These are phyloP conservation scores for Trachelus iudaicus DNA, from an alignment of 2,888 invertebrate genomes.

Conservation along the genomic window DNA sequence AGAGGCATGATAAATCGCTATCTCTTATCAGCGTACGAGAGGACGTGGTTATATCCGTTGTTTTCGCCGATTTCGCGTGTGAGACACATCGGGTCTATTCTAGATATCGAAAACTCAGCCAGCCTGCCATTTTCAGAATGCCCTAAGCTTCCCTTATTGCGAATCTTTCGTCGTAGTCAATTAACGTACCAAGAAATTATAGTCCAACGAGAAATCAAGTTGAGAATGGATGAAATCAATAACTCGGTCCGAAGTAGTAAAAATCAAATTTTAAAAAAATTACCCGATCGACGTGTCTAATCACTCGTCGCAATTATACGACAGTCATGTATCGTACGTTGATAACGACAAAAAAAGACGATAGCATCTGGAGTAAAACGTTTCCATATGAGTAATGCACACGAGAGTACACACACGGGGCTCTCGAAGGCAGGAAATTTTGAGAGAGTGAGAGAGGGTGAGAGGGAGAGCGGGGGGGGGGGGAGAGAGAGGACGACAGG, in stretches of 20 bases:
- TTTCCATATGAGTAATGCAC: not conserved
- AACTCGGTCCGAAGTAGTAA: not conserved
- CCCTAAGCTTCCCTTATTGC: not conserved
- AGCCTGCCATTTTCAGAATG: not conserved
- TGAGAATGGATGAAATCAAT: no score
- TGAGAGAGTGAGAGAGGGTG: conserved; percentile 4
- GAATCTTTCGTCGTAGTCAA: not conserved
- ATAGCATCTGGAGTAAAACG: conserved; percentile 8
- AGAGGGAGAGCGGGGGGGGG: conserved; percentile 18
- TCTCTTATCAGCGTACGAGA: not conserved
- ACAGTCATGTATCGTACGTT: not conserved
- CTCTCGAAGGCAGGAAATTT: conserved; percentile 1
- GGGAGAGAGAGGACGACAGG: conserved; percentile 6
- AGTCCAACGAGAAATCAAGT: not conserved
- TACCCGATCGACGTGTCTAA: not conserved
- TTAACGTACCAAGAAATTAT: not conserved
- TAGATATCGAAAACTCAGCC: not conserved
- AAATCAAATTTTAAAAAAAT: not conserved
- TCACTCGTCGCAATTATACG: not conserved
- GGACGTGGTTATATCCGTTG: not conserved
- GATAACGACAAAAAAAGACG: not conserved
- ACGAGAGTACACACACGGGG: not conserved
- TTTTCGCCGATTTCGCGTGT: not conserved
- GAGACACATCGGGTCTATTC: not conserved
- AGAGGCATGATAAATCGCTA: not conserved